These are phyloP conservation scores for Aulostomus chinensis DNA, from an alignment of 2,797 vertebrate genomes.

Conservation along the genomic window DNA sequence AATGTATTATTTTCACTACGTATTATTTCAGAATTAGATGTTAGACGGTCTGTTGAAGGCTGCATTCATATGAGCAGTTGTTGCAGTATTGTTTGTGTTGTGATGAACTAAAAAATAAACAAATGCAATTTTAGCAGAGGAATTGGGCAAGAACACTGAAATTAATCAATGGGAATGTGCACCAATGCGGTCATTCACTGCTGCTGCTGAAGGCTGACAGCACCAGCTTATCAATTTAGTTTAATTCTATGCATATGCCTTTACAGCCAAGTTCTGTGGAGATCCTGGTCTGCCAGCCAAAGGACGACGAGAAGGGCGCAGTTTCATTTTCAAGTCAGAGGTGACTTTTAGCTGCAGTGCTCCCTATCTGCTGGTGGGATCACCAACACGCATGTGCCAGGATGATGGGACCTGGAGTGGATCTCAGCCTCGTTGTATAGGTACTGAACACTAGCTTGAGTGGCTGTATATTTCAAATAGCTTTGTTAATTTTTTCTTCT, in stretches of 20 bases:
- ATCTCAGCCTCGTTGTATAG: constrained; percentile 92
- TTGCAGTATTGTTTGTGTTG: constrained; percentile 10
- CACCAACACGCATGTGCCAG: constrained; percentile 88
- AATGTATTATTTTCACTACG: constrained; percentile 40
- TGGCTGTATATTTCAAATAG: too few species aligned
- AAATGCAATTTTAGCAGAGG: constrained; percentile 7
- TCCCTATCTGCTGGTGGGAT: constrained; percentile 90
- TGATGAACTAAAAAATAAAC: constrained; percentile 11
- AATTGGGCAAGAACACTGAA: background rate
- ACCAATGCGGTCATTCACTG: background rate
- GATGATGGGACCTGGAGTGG: constrained; percentile 92
- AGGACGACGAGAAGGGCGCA: constrained; percentile 90
- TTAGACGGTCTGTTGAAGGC: constrained; percentile 2
- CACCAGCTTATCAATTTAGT: constrained; percentile 10
- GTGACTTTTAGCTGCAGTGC: constrained; percentile 87
- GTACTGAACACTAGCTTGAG: constrained; percentile 63
- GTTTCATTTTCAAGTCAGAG: constrained; percentile 96
- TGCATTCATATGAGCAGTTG: constrained; percentile 8
- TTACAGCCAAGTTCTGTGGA: constrained; percentile 93
- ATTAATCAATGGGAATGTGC: background rate
- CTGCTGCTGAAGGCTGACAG: constrained; percentile 11
- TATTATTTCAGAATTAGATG: constrained; percentile 47
- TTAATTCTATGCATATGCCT: constrained; percentile 9
- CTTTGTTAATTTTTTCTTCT: too few species aligned
- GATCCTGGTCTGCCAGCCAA: constrained; percentile 89